A percentile compares a stretch with the other conserved stretches of the same genome.
These are phyloP conservation scores for Astur gentilis DNA, from an alignment of 2,113 vertebrate genomes.

Conservation along the genomic window DNA sequence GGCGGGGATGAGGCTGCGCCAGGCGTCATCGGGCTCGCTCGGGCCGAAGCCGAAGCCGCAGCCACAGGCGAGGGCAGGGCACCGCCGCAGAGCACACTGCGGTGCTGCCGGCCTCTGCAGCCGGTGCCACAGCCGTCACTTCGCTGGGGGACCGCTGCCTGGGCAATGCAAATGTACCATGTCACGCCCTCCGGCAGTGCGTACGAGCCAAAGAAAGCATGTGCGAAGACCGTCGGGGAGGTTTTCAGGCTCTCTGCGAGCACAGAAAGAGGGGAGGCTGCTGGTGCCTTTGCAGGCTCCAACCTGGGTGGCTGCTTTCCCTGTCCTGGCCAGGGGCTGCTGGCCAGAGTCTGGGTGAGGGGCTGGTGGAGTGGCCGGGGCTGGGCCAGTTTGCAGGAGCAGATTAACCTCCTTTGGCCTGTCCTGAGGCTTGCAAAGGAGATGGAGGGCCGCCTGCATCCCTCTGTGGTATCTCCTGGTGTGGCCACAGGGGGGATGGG, in stretches of 20 bases:
- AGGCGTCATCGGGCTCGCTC: fast-evolving
- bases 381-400: not conserved
- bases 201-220: not conserved
- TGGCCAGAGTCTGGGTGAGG: not conserved
- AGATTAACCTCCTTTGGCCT: not conserved
- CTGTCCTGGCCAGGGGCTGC: not conserved
- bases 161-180: not conserved
- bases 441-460: not conserved
- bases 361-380: not conserved
- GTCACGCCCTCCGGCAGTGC: not conserved
- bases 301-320: not conserved
- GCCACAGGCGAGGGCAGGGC: not conserved
- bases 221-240: not conserved
- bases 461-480: not conserved
- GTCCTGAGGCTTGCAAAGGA: not conserved
- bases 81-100: not conserved
- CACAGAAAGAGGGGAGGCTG: not conserved
- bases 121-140: not conserved
- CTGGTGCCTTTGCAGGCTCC: not conserved
- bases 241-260: not conserved
- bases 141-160: slow-evolving; percentile 19
- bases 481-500: not conserved
- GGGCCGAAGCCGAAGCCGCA: not conserved
- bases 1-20: not conserved
- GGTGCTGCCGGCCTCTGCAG: not conserved